Evolutionary conservation across 2,888 invertebrate species (phyloP).

Genomic region (Scaptomyza flava): DNA sequence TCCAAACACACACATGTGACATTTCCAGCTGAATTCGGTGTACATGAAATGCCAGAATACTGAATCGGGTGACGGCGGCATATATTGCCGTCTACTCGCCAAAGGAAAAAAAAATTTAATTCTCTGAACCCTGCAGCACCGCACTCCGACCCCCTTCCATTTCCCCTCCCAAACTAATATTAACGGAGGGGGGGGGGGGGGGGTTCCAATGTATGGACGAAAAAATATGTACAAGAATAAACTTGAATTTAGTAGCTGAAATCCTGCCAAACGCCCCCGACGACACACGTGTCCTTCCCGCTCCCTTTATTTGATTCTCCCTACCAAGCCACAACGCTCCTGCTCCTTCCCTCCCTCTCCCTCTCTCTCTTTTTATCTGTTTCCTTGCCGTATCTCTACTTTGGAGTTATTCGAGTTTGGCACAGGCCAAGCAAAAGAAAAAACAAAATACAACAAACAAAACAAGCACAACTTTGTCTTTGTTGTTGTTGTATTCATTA

Average conservation of each 20-base stretch:
- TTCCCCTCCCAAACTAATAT: neutral
- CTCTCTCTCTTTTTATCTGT: neutral
- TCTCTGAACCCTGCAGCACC: neutral
- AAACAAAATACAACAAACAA: slow-evolving; percentile 15
- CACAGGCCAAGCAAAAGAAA: slow-evolving; percentile 23
- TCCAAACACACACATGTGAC: slow-evolving; percentile 36
- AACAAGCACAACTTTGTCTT: slow-evolving; percentile 12
- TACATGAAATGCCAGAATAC: slow-evolving; percentile 16
- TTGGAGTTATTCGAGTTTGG: slow-evolving; percentile 26
- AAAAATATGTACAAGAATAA: slow-evolving; percentile 5
- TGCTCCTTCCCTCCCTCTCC: neutral
- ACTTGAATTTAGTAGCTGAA: slow-evolving; percentile 40
- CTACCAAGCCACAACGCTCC: neutral
- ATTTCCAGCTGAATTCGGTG: slow-evolving; percentile 42
- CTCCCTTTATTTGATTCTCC: slow-evolving; percentile 4
- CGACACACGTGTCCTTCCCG: slow-evolving; percentile 10
- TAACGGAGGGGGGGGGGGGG: no score
- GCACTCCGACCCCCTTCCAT: neutral
- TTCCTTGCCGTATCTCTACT: slow-evolving; percentile 9
- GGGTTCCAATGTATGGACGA: slow-evolving; percentile 18
- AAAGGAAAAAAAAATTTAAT: slow-evolving; percentile 2
- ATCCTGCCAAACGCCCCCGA: slow-evolving; percentile 27
- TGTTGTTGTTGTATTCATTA: slow-evolving; percentile 47
- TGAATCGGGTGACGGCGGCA: slow-evolving; percentile 27
- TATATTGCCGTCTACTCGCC: slow-evolving; percentile 17